phyloP scores from a whole-genome alignment of 2,888 invertebrate species.

The Drosophila ochracea region DNA sequence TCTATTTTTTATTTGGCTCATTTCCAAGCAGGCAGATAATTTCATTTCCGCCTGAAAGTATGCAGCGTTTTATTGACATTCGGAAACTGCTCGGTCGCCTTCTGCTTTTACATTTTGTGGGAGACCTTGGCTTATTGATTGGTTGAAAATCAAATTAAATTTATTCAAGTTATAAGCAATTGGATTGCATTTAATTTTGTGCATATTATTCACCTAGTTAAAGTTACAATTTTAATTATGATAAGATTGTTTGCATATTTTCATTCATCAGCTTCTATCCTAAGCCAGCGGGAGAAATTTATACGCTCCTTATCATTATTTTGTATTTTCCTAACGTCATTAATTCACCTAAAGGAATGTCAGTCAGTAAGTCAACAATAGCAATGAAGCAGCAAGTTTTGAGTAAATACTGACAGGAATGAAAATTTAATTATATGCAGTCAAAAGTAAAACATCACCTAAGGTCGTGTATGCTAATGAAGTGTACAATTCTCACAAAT shows the following conservation, averaged over 20 bases:
- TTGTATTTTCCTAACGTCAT: constrained; percentile 25
- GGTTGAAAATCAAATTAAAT: not conserved
- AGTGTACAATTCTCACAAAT: not conserved
- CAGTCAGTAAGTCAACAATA: not conserved
- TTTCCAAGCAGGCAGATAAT: not conserved
- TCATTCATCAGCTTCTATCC: not conserved
- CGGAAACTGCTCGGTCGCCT: not conserved
- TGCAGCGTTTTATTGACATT: not conserved
- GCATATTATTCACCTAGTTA: not conserved
- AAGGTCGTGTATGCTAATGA: not conserved
- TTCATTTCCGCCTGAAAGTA: not conserved
- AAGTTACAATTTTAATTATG: not conserved
- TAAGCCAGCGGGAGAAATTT: not conserved
- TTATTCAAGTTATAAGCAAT: not conserved
- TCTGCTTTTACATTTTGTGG: not conserved
- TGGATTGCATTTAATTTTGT: not conserved
- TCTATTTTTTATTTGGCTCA: not conserved
- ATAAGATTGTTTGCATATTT: constrained; percentile 17
- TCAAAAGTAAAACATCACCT: constrained; percentile 5
- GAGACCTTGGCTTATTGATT: not conserved
- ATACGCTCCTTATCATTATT: constrained; percentile 20
- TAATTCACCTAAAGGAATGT: constrained; percentile 18
- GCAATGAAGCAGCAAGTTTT: not conserved
- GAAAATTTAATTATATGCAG: not conserved
- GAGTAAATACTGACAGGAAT: not conserved